Evolutionary conservation across 1,140 invertebrate genomes (phyloP), one percentile per base, ranked within the genome.

Genomic region (Drosophila pruinosa): DNA sequence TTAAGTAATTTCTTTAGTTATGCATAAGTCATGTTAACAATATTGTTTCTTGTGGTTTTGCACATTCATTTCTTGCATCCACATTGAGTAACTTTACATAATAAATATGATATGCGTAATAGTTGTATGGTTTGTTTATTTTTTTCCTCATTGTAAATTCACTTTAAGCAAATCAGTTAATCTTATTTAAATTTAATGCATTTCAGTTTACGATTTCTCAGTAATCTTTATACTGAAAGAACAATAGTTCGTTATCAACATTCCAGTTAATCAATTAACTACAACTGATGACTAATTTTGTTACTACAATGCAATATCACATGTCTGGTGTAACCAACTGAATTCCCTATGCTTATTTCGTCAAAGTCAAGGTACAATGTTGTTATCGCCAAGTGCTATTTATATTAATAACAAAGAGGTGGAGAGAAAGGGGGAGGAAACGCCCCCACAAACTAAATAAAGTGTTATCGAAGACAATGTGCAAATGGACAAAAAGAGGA

Each of bases 351-450:
- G 36, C 36, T 41, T 15, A 28, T 17, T 19, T 12, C 8, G 17
- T 28, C 4, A 17, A 57, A 17, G 7, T 4, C 14, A 26, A 57
- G 21, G n/a, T 34, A 34, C 31, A 4, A 43, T 26, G 14, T n/a
- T 31, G 47, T 69, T 74, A 73, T 78, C 62, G 43, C 41, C 31
- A 19, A 5, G 7, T 7, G 12, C 7, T 56, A 38, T 38, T 24
- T 56, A 15, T 39, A 12, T 34, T 4, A 12, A 34, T n/a, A 34
- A 12, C 0, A 12, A 12, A 8, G 8, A 28, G 26, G 34, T 10
- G 39, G 14, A 2, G 12, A 0, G n/a, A 14, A 24, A 5, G 14
- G n/a, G 21, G 19, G 43, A n/a, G n/a, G 17, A 45, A 45, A 45
- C 21, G 43, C 21, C 43, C 19, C 4, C n/a, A 12, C 7, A 41